A percentile compares a stretch with the other conserved stretches of the same genome.
Conservation (phyloP, 2,888 invertebrate species). For the Drosophila fulvimacula region DNA sequence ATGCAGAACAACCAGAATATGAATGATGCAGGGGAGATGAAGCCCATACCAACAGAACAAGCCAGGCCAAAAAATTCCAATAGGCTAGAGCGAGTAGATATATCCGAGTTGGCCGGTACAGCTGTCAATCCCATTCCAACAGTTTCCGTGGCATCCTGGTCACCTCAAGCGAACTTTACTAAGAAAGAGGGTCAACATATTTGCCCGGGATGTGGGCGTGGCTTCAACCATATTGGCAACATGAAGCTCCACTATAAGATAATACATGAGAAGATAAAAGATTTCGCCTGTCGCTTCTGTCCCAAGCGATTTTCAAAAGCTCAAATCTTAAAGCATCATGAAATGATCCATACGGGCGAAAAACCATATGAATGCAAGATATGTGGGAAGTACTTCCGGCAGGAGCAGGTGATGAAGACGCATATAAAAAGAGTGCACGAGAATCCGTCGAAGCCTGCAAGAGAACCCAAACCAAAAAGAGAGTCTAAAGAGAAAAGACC, state of each 20-base stretch:
- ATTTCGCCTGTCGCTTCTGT: conserved; percentile 82
- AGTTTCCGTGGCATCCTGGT: conserved; percentile 80
- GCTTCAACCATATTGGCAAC: conserved; percentile 82
- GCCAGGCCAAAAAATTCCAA: conserved; percentile 73
- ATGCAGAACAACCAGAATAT: background rate
- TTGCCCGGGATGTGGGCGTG: conserved; percentile 82
- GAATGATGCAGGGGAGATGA: background rate
- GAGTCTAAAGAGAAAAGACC: conserved; percentile 37
- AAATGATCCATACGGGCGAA: conserved; percentile 83
- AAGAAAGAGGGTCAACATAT: conserved; percentile 82
- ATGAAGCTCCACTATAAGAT: conserved; percentile 81
- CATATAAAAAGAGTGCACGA: conserved; percentile 79
- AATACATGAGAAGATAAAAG: conserved; percentile 83
- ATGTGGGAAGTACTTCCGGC: conserved; percentile 81
- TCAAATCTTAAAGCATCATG: conserved; percentile 81
- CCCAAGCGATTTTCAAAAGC: conserved; percentile 82
- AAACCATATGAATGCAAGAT: conserved; percentile 80
- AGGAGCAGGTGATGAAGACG: conserved; percentile 77
- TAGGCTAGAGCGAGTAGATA: conserved; percentile 79
- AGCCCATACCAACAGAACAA: background rate
- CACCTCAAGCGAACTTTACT: conserved; percentile 82
- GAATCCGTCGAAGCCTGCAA: conserved; percentile 59
- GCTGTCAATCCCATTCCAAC: conserved; percentile 81
- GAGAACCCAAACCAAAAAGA: conserved; percentile 39
- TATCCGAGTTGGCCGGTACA: conserved; percentile 79